phyloP scores from a whole-genome alignment of 2,888 invertebrate genomes.

The Perithous albicinctus region DNA sequence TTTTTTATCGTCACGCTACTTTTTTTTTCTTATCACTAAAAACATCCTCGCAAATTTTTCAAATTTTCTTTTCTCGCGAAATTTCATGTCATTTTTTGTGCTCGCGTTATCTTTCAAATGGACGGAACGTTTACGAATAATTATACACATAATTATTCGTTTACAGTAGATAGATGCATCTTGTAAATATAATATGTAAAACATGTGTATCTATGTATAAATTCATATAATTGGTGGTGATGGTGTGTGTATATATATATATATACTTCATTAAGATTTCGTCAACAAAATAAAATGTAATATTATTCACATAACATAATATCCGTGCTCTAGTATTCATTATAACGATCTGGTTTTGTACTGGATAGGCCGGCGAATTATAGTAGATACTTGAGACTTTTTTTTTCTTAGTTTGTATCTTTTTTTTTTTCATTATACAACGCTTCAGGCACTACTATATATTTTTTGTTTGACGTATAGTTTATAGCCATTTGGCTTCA shows the following conservation, averaged over 20 bases:
- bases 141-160: slow-evolving; percentile 43
- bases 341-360: slow-evolving; percentile 82
- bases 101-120: slow-evolving; percentile 2
- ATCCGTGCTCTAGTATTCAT: slow-evolving; percentile 76
- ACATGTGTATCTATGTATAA: slow-evolving; percentile 67
- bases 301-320: slow-evolving; percentile 82
- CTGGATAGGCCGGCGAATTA: slow-evolving; percentile 80
- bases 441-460: slow-evolving; percentile 19
- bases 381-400: slow-evolving; percentile 54
- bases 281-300: slow-evolving; percentile 82
- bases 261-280: slow-evolving; percentile 80
- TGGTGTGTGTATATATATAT: slow-evolving; percentile 49
- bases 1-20: not conserved
- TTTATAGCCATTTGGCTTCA: slow-evolving; percentile 43
- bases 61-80: slow-evolving; percentile 26
- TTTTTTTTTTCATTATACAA: slow-evolving; percentile 63
- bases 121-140: slow-evolving; percentile 16
- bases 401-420: slow-evolving; percentile 42
- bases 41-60: not conserved
- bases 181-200: slow-evolving; percentile 51
- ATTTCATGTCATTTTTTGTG: slow-evolving; percentile 27
- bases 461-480: slow-evolving; percentile 43
- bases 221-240: slow-evolving; percentile 53
- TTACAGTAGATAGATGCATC: slow-evolving; percentile 46
- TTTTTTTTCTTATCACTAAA: not conserved